phyloP scores from a whole-genome alignment of 1,140 invertebrate genomes.

The Formica selysi region DNA sequence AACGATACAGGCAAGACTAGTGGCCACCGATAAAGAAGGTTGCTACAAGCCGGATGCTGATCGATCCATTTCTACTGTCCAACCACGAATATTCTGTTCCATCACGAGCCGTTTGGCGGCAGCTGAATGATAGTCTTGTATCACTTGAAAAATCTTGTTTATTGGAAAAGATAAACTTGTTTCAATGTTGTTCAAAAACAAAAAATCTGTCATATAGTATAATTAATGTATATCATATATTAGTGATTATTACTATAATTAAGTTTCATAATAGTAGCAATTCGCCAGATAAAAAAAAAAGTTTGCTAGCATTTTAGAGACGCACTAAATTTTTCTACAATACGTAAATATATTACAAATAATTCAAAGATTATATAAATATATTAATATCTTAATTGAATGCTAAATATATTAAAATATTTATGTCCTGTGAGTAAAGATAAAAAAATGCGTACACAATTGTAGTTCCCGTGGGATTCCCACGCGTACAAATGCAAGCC shows the following conservation, averaged over 20 bases:
- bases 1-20: background rate
- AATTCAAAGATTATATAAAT: too few relatives aligned
- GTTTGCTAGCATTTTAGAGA: too few relatives aligned
- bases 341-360: background rate
- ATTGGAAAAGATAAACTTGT: background rate
- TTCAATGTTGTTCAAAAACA: background rate
- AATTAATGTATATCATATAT: background rate
- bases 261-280: background rate
- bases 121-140: constrained; percentile 20
- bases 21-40: constrained; percentile 51
- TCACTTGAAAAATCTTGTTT: constrained; percentile 26
- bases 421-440: too few relatives aligned
- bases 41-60: constrained; percentile 25
- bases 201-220: background rate
- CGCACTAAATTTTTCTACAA: too few relatives aligned
- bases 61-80: constrained; percentile 46
- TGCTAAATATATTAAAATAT: too few relatives aligned
- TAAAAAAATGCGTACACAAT: background rate
- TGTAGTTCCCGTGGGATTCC: background rate
- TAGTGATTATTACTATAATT: background rate
- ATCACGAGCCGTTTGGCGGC: constrained; percentile 27
- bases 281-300: background rate
- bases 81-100: background rate
- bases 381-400: too few relatives aligned
- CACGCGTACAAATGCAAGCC: background rate